Base-by-base conservation (phyloP, 1,140 invertebrate genomes). In the Streblospio benedicti region DNA sequence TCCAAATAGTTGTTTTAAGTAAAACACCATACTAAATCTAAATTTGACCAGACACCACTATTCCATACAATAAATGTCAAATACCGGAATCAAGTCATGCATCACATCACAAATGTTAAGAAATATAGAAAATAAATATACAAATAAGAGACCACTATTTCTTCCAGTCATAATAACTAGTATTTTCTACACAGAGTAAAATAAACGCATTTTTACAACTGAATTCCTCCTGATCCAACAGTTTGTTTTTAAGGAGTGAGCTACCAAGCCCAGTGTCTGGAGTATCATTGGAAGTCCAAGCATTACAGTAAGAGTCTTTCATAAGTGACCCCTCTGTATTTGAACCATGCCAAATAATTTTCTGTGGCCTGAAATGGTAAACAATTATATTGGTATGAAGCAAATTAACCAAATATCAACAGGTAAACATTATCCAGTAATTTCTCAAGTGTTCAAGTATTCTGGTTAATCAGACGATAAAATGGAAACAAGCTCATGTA, bases 51-150 rank as follows among this genome's bases (percentile, higher is more conserved):
- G n/a, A n/a, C n/a, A n/a, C n/a, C n/a, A n/a, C n/a, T n/a, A n/a
- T n/a, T n/a, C n/a, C n/a, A n/a, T n/a, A n/a, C n/a, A n/a, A n/a
- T n/a, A n/a, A n/a, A n/a, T n/a, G n/a, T n/a, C n/a, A n/a, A n/a
- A n/a, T n/a, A n/a, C n/a, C n/a, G n/a, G n/a, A n/a, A n/a, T n/a
- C n/a, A n/a, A n/a, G n/a, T n/a, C n/a, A n/a, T n/a, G n/a, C n/a
- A n/a, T n/a, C n/a, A n/a, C n/a, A n/a, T n/a, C n/a, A n/a, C n/a
- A n/a, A n/a, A n/a, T n/a, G n/a, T n/a, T n/a, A n/a, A n/a, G n/a
- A n/a, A n/a, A n/a, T n/a, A 28, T 57, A 41, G 56, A 57, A 57
- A 43, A 47, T 57, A 57, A 59, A 59, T 31, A 33, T 59, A 50
- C 33, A 59, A 30, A 59, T n/a, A 4, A 47, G 9, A n/a, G n/a